Base-by-base conservation (phyloP, 2,797 vertebrate genomes). In the Catostomus latipinnis region DNA sequence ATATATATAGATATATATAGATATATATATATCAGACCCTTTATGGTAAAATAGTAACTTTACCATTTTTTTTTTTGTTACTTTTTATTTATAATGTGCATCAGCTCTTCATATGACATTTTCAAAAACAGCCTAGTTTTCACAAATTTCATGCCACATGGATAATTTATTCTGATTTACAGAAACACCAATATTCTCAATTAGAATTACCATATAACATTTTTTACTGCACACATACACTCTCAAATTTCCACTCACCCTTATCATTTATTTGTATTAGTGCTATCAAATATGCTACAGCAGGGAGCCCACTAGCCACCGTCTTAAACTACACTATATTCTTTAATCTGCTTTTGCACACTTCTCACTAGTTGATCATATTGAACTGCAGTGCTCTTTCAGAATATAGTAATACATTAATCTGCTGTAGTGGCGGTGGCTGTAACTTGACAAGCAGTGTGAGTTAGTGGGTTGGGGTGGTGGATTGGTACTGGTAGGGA, bases 321-420 rank as follows among this genome's bases (percentile, higher is more conserved):
- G 8, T 8, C 12, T 62, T 74, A 70, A 71, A 75, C 52, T 46
- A 11, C 14, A 11, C 72, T 34, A 8, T 81, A 8, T 34, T 77
- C 14, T 13, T 18, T 68, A 81, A 71, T 81, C 80, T 69, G 65
- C 57, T 61, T 78, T 86, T 49, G 45, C 16, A 52, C 16, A 12
- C 18, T n/a, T 6, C 63, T 16, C 50, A 61, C 11, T 54, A 18
- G 57, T 5, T 68, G 14, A 67, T 48, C 16, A 46, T 34, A 16
- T n/a, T 56, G 14, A 53, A 56, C 49, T 53, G 60, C 34, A 62
- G 12, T 18, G 58, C 72, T 76, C 62, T 83, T 63, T 65, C 61
- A 65, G 54, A 61, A 46, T 34, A 34, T 34, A 34, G 34, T 4
- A 34, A 34, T 70, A 48, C 60, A 13, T 52, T 73, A 12, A 80